Base-by-base conservation (phyloP, 2,113 vertebrate genomes). In the Lutjanus erythropterus region DNA sequence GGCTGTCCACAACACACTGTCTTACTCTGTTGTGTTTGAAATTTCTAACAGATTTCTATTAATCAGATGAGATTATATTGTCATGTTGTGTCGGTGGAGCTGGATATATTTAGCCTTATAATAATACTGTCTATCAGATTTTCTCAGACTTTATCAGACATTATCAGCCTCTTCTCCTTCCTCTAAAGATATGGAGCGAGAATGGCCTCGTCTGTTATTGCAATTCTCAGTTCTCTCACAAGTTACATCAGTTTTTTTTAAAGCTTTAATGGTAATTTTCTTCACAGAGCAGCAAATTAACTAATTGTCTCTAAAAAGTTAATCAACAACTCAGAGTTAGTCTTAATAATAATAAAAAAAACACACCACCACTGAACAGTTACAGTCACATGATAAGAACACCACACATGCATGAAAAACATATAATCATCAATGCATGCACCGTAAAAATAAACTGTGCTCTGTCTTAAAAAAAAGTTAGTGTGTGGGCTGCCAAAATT, bases 121-220 rank as follows among this genome's bases (percentile, higher is more conserved):
- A 83, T 84, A 81, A 84, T 25, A 55, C 49, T 0, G 62, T 75
- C 65, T 89, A 93, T 93, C 88, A 84, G 89, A 93, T 92, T 87
- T 90, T 89, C 81, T 90, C 91, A 83, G 65, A 80, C 72, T 84
- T 91, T 90, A 91, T 91, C 87, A 66, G 70, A 67, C 64, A n/a
- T 67, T 83, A 89, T 89, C 80, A 79, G 73, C 55, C 60, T 83
- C 60, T 60, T 79, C 56, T 88, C 65, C 81, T 87, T 79, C 73
- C 74, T 83, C 65, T 86, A 78, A 80, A 91, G 86, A 86, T 85
- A 88, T 37, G 25, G 16, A 41, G 19, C 3, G 1, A 59, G 18
- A 67, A 25, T 2, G 27, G 65, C 66, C 35, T 33, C 3, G 14
- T 25, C 60, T 50, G 61, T 15, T 41, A 18, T 19, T 31, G 10